Evolutionary conservation across 2,113 vertebrate species (phyloP), one percentile per base, ranked within the genome.

Genomic region (Paradisaea rubra): DNA sequence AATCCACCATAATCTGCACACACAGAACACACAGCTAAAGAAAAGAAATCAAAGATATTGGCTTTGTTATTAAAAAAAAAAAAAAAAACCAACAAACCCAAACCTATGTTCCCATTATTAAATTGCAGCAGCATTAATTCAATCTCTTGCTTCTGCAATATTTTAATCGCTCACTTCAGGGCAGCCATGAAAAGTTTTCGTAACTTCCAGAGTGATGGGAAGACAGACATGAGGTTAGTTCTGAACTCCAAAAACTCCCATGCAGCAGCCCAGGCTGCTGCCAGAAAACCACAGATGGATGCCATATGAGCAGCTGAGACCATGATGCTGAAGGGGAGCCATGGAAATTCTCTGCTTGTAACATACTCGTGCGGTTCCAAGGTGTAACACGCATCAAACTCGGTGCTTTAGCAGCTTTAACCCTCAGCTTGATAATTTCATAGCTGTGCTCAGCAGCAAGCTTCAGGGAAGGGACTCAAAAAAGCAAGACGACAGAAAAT

Each of bases 221-320:
- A 92, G 65, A 89, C 56, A 95, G 77, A 92, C 22, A 68, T 0
- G 33, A 93, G 68, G 57, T 78, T 82, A 91, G 91, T 10, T 82
- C 35, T 63, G 81, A 92, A 90, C 61, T 90, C 52, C 72, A 82
- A 71, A 73, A 82, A 77, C 71, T 91, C 69, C 77, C 92, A 93
- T 39, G 56, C 52, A 76, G 50, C 72, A 95, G 79, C 49, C 72
- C 66, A 15, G 61, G 35, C 57, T 10, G 37, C 66, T 90, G 94
- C 65, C 94, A 89, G 52, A 90, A 93, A 92, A 56, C 25, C 91
- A 92, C 97, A 97, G 88, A 94, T 97, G 95, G 95, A 92, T 45
- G 81, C 87, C 94, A 96, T 84, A 96, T 93, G 92, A 96, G 83
- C 41, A 90, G 81, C 57, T 77, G 80, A 41, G 83, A 78, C 35